Percentiles rank a stretch among this genome's conserved stretches.
These are phyloP conservation scores for Uria aalge DNA, from an alignment of 2,113 vertebrate species.

Conservation along the genomic window DNA sequence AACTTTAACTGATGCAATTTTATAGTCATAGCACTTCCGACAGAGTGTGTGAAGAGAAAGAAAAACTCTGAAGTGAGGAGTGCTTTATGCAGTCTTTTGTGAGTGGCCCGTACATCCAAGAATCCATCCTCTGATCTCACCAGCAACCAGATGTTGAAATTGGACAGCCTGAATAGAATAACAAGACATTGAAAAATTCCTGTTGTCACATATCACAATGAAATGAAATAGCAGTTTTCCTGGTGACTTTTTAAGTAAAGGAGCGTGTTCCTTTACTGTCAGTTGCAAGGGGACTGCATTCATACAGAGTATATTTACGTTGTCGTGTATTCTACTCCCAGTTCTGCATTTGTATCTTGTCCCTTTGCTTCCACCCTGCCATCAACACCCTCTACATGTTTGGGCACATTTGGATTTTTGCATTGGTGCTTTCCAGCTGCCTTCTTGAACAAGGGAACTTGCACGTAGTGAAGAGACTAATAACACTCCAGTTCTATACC, in stretches of 20 bases:
- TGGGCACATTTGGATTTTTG: background rate
- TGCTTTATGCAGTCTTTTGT: background rate
- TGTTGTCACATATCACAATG: background rate
- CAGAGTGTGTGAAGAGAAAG: background rate
- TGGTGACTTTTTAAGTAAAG: background rate
- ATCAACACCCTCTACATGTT: background rate
- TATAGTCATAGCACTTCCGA: background rate
- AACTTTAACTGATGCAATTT: background rate
- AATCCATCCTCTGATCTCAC: background rate
- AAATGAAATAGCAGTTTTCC: background rate
- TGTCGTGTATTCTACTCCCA: background rate
- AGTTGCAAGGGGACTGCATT: background rate
- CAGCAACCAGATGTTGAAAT: background rate
- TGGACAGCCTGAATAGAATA: background rate
- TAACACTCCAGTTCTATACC: background rate
- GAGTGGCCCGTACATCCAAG: background rate
- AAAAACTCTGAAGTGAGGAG: background rate
- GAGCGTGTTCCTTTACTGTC: background rate
- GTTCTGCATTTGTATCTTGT: background rate
- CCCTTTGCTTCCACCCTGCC: background rate
- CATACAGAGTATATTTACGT: background rate
- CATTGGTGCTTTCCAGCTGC: background rate
- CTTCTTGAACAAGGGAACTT: background rate
- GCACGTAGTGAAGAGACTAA: background rate
- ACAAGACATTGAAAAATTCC: background rate